phyloP scores from a whole-genome alignment of 2,888 invertebrate genomes.

The Palloptera scutellata region DNA sequence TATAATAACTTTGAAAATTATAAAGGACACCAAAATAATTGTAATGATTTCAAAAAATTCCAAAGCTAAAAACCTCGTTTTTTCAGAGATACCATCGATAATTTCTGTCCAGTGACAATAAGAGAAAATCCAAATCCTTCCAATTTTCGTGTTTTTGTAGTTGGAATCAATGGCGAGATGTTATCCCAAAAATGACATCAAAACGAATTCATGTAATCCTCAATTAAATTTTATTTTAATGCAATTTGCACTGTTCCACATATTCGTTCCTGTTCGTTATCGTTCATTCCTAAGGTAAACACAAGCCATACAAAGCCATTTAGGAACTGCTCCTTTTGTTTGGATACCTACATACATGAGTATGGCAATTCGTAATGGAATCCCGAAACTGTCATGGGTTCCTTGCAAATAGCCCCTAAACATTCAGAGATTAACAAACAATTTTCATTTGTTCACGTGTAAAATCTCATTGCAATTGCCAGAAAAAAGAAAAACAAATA shows the following conservation, averaged over 20 bases:
- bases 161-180: no score
- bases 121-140: no score
- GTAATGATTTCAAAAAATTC: no score
- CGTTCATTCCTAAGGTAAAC: neutral
- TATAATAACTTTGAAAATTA: no score
- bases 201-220: slow-evolving; percentile 48
- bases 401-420: slow-evolving; percentile 55
- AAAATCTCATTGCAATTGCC: slow-evolving; percentile 35
- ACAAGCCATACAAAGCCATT: neutral
- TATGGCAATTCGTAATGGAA: slow-evolving; percentile 30
- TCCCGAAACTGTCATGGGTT: slow-evolving; percentile 41
- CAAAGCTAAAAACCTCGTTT: no score
- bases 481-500: slow-evolving; percentile 39
- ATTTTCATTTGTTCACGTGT: slow-evolving; percentile 49
- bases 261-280: neutral
- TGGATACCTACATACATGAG: neutral
- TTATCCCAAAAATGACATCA: slow-evolving; percentile 2
- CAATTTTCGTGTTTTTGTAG: no score
- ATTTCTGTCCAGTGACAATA: no score
- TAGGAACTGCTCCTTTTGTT: neutral
- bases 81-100: no score
- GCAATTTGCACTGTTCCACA: slow-evolving; percentile 44
- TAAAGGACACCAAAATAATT: no score
- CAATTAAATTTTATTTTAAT: slow-evolving; percentile 59
- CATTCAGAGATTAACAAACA: slow-evolving; percentile 52